Evolutionary conservation across 2,113 vertebrate genomes (phyloP).

Genomic region (Lanius ludovicianus): DNA sequence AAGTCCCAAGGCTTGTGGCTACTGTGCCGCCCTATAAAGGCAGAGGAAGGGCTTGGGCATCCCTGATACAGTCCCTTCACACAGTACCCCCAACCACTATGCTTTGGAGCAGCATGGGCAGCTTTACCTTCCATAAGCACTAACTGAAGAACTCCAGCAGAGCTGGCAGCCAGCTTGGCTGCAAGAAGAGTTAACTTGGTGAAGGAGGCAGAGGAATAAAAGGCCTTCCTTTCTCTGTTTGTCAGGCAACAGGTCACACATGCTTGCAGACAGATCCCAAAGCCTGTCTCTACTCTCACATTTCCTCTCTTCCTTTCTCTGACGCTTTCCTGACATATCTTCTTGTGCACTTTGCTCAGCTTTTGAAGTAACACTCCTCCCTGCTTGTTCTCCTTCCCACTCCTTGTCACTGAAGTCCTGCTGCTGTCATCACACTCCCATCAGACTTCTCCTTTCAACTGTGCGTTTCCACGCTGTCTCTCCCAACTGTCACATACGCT

Average conservation of each 20-base stretch:
- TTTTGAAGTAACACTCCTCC: conserved; percentile 63
- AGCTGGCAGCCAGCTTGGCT: neutral
- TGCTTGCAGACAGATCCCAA: conserved; percentile 45
- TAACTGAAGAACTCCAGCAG: neutral
- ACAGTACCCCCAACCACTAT: rapidly evolving
- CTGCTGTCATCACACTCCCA: conserved; percentile 65
- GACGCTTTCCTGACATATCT: conserved; percentile 58
- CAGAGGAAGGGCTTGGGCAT: neutral
- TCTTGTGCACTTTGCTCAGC: conserved; percentile 61
- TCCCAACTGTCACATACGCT: conserved; percentile 64
- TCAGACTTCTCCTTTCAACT: conserved; percentile 67
- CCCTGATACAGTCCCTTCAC: too few relatives aligned
- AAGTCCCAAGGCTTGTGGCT: neutral
- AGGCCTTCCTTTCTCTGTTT: neutral
- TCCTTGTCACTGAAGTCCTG: conserved; percentile 66
- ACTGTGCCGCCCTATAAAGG: neutral
- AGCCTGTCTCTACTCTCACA: conserved; percentile 34
- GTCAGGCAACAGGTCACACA: conserved; percentile 49
- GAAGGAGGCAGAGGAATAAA: neutral
- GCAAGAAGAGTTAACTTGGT: neutral
- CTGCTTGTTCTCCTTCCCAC: conserved; percentile 68
- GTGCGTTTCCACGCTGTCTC: conserved; percentile 59
- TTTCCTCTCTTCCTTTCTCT: conserved; percentile 40
- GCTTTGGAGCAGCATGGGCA: neutral
- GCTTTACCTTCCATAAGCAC: neutral